A percentile compares a stretch with the other conserved stretches of the same genome.
phyloP scores from a whole-genome alignment of 2,888 invertebrate genomes.

The Mellilla xanthometata region DNA sequence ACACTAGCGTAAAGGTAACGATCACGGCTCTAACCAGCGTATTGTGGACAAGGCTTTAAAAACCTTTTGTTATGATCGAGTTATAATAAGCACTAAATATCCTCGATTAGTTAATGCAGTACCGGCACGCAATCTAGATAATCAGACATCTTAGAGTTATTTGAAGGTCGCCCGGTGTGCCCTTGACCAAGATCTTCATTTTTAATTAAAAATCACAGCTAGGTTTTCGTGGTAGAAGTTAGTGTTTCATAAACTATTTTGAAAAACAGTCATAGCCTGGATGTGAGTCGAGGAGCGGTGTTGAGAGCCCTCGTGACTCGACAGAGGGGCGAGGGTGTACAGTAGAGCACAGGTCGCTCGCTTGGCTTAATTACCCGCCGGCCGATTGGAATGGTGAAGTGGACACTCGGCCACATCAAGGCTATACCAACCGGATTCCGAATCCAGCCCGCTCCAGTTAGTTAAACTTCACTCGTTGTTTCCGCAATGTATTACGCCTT shows the following conservation, averaged over 20 bases:
- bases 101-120: slow-evolving; percentile 39
- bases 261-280: no score
- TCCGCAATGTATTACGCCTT: slow-evolving; percentile 57
- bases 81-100: slow-evolving; percentile 19
- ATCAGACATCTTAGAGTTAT: slow-evolving; percentile 49
- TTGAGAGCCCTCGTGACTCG: slow-evolving; percentile 29
- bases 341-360: slow-evolving; percentile 38
- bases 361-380: slow-evolving; percentile 65
- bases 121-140: slow-evolving; percentile 55
- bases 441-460: slow-evolving; percentile 76
- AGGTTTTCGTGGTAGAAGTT: no score
- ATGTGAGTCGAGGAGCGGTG: not conserved
- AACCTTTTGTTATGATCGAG: slow-evolving; percentile 22
- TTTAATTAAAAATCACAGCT: no score
- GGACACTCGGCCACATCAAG: slow-evolving; percentile 74
- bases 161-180: slow-evolving; percentile 48
- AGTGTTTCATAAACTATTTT: no score
- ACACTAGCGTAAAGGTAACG: slow-evolving; percentile 27
- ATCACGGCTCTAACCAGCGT: slow-evolving; percentile 8
- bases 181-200: slow-evolving; percentile 68
- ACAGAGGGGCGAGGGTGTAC: slow-evolving; percentile 40
- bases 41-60: slow-evolving; percentile 1
- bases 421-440: slow-evolving; percentile 77
- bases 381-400: slow-evolving; percentile 77
- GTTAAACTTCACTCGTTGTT: slow-evolving; percentile 66